phyloP scores from a whole-genome alignment of 2,113 vertebrate species.

The Alosa alosa region DNA sequence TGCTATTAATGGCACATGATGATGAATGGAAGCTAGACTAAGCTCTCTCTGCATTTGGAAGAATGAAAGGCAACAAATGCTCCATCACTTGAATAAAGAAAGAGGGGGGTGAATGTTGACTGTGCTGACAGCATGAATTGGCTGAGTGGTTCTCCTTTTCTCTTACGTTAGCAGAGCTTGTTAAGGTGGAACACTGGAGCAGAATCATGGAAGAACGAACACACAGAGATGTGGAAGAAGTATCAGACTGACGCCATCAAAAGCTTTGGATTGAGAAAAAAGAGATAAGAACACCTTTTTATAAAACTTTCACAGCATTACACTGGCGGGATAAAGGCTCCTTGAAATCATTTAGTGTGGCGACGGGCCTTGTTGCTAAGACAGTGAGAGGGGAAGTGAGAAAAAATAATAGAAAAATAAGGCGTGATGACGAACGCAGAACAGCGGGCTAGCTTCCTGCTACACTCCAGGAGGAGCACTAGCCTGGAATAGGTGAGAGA shows the following conservation, averaged over 20 bases:
- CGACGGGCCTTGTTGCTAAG: neutral
- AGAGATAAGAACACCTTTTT: neutral
- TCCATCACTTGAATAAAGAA: neutral
- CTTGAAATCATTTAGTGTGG: neutral
- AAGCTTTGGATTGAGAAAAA: neutral
- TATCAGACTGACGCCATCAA: neutral
- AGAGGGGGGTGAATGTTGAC: neutral
- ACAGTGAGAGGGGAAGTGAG: neutral
- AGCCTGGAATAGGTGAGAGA: neutral
- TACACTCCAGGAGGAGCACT: neutral
- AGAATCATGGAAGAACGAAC: neutral
- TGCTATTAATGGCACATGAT: neutral
- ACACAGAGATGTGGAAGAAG: neutral
- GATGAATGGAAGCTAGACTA: neutral
- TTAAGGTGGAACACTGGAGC: neutral
- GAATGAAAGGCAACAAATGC: neutral
- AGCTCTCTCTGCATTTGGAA: neutral
- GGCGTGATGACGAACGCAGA: neutral
- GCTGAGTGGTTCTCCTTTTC: neutral
- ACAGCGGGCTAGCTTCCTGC: constrained; percentile 6
- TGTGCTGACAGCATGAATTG: neutral
- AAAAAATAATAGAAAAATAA: neutral
- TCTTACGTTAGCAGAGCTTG: neutral
- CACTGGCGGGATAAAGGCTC: neutral
- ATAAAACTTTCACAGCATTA: neutral